Percentiles rank a stretch among this genome's conserved stretches.
Evolutionary conservation across 2,888 invertebrate genomes (phyloP).

Genomic region (Synergus gifuensis): DNA sequence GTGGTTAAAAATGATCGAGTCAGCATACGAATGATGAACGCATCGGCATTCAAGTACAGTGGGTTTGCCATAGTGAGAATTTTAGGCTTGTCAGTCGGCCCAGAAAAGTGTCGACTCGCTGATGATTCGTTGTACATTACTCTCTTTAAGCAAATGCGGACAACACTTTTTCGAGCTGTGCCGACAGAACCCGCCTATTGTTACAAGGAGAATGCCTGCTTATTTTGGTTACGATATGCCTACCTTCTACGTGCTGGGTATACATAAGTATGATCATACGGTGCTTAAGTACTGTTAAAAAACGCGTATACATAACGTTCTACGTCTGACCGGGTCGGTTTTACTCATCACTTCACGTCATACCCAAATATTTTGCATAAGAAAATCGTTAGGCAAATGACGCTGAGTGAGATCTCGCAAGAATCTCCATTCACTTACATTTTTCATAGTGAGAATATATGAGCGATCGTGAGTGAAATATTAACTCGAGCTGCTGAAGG

Average conservation of each 20-base stretch:
- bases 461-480: conserved; percentile 40
- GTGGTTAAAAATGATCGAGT: conserved; percentile 20
- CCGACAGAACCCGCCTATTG: conserved; percentile 14
- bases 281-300: conserved; percentile 13
- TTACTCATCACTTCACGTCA: conserved; percentile 18
- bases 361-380: conserved; percentile 31
- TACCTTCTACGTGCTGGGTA: conserved; percentile 26
- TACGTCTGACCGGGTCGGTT: conserved; percentile 2
- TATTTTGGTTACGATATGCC: conserved; percentile 35
- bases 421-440: conserved; percentile 15
- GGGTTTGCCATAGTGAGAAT: conserved; percentile 13
- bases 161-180: conserved; percentile 14
- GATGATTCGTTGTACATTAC: conserved; percentile 13
- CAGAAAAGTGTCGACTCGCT: conserved; percentile 19
- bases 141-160: conserved; percentile 16
- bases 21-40: conserved; percentile 16
- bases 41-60: background rate
- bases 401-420: conserved; percentile 19
- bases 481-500: conserved; percentile 33
- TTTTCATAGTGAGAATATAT: conserved; percentile 36
- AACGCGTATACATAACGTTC: background rate
- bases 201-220: conserved; percentile 26
- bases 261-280: background rate
- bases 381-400: conserved; percentile 27
- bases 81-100: conserved; percentile 39